Evolutionary conservation across 1,140 invertebrate species (phyloP), one percentile per base, ranked within the genome.

Genomic region (Trichogramma pretiosum): DNA sequence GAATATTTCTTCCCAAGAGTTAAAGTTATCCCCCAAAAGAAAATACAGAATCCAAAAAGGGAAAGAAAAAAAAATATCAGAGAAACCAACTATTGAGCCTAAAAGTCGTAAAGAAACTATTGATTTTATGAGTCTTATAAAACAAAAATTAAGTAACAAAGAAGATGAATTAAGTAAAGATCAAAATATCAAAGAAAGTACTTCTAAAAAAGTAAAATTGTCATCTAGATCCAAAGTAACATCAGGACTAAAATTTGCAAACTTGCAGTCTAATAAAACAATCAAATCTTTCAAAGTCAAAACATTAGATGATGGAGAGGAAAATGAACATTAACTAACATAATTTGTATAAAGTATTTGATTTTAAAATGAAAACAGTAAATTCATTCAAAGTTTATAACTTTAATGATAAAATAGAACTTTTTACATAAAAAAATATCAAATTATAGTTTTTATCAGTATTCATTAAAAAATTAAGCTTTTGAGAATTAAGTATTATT

Each of bases 111-210:
- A 23, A 21, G 40, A 40, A 40, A 45, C 55, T 5, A 46, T 50
- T 24, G 58, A 70, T 46, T 71, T 62, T 54, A 40, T 70, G 17
- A 55, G 26, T 51, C 54, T 70, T 30, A 70, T 71, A 35, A 71
- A 71, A 45, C 56, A 62, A 42, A 56, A 58, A 46, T 32, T 71
- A 35, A 47, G 21, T 14, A 39, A 47, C 1, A 52, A 38, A 33
- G 40, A 42, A 32, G 0, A 35, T 5, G 57, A 58, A 22, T 21
- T 37, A 17, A 50, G 48, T n/a, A 48, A 60, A 28, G 18, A 52
- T 22, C n/a, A n/a, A n/a, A 42, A 55, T 23, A 5, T 9, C 16
- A 22, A 48, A 10, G 38, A 52, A 17, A 4, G 34, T 24, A 33
- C 16, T n/a, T n/a, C n/a, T n/a, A 19, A 9, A 5, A 19, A 50